Evolutionary conservation across 2,797 vertebrate genomes (phyloP), one percentile per base, ranked within the genome.

Genomic region (Nannoperca australis): DNA sequence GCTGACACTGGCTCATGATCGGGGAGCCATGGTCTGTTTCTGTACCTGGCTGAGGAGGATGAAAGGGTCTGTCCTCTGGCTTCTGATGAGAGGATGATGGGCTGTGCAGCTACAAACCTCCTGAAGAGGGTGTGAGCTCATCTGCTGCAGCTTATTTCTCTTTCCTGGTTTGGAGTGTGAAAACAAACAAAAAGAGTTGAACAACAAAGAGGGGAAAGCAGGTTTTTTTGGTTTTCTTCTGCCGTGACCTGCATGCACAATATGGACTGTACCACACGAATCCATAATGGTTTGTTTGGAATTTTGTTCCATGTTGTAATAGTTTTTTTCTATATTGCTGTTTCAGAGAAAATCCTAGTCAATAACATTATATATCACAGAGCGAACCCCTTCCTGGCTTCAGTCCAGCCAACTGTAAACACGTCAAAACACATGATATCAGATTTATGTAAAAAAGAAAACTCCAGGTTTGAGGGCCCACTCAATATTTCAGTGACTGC

Each of bases 401-500:
- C 12, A 49, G 22, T 47, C 66, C 78, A 67, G n/a, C 34, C 51
- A 55, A 66, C 58, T 73, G 70, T 38, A 82, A 73, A 38, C 36
- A 12, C 2, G 0, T 1, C 66, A 70, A 73, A 59, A 42, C 65
- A 49, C 51, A 76, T 34, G 47, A 71, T 63, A 77, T 78, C 44
- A 76, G 70, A 85, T 83, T 80, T 73, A 76, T 79, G 44, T 69
- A 55, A 77, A 83, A 76, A 27, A 27, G 2, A 27, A 27, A 34
- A 49, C 67, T 58, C 36, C 1, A 13, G 60, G 58, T 65, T 44
- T 32, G 40, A 82, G 38, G 55, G 73, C 69, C 51, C 65, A 49
- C 76, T 85, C 61, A 74, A 18, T 82, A 81, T 79, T 82, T 86
- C 60, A 82, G 55, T 58, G 61, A 66, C 58, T 76, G 79, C 82